Evolutionary conservation across 2,888 invertebrate species (phyloP), one percentile per base, ranked within the genome.

Genomic region (Papilio gigon): DNA sequence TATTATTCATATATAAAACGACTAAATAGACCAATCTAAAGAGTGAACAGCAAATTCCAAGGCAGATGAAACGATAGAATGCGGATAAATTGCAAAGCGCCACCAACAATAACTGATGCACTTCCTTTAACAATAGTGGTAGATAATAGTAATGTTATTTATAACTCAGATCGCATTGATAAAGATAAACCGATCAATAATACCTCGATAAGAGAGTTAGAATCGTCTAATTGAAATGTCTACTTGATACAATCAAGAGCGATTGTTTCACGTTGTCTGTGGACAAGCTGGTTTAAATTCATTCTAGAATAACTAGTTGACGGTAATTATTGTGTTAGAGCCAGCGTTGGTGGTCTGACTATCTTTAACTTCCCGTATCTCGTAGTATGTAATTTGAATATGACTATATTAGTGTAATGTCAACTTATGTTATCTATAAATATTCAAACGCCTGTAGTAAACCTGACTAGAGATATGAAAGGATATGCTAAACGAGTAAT

Each of bases 31-130:
- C n/a, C n/a, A 56, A n/a, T 17, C 6, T 56, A 17, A 56, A 11
- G n/a, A 80, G 84, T 87, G 87, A 89, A 88, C 88, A 86, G 85
- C 84, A 81, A 83, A 82, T 80, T 78, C 78, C 78, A 76, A 78
- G 77, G 77, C 75, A 73, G 79, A 79, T 74, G 79, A 35, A 58
- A 53, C 80, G 87, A 89, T 89, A 76, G 78, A 78, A 76, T 81
- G 71, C 72, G 81, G 88, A 89, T 89, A 89, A 86, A 81, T 82
- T 79, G 78, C 79, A 82, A 86, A 85, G 81, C 86, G 77, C 86
- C 81, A 81, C 81, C 85, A 89, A 90, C 90, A 90, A 91, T 90
- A 89, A 89, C 87, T 84, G 88, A 89, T 88, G 88, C 87, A 88
- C 88, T 88, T 87, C 88, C 89, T 89, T 86, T 87, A 88, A 89